Conservation (phyloP, 2,888 invertebrate genomes). For the Timema podura region DNA sequence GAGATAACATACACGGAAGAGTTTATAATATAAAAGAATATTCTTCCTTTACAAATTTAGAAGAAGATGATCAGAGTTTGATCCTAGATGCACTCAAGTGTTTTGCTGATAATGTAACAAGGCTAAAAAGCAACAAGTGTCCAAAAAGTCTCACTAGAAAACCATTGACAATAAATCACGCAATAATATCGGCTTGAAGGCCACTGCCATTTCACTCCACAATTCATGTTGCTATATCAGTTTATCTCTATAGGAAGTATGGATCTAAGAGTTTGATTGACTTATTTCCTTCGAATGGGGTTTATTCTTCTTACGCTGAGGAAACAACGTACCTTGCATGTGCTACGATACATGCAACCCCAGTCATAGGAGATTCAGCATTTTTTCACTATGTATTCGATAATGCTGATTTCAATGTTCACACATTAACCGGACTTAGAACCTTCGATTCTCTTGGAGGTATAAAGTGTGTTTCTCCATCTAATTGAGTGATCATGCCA, state of each 20-base stretch:
- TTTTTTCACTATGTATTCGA: background rate
- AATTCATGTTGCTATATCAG: background rate
- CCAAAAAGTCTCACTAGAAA: slow-evolving; percentile 1
- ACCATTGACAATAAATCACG: background rate
- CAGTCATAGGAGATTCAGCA: background rate
- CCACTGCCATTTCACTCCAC: slow-evolving; percentile 2
- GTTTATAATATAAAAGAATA: background rate
- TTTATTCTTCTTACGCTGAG: slow-evolving; percentile 3
- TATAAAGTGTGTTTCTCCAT: slow-evolving; percentile 9
- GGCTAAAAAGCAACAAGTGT: background rate
- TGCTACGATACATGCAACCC: slow-evolving; percentile 8
- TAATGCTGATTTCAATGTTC: slow-evolving; percentile 11
- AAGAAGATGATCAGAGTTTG: background rate
- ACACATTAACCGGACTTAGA: slow-evolving; percentile 4
- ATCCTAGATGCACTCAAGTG: background rate
- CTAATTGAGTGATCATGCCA: background rate
- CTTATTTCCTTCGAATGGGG: background rate
- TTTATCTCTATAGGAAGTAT: slow-evolving; percentile 12
- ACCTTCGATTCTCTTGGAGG: slow-evolving; percentile 9
- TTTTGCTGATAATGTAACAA: background rate
- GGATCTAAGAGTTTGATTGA: slow-evolving; percentile 3
- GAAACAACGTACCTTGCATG: background rate
- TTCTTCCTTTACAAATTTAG: background rate
- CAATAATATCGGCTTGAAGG: background rate
- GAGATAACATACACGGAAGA: background rate